A percentile compares a stretch with the other conserved stretches of the same genome.
Evolutionary conservation across 2,113 vertebrate species (phyloP).

Genomic region (Lagopus leucura): DNA sequence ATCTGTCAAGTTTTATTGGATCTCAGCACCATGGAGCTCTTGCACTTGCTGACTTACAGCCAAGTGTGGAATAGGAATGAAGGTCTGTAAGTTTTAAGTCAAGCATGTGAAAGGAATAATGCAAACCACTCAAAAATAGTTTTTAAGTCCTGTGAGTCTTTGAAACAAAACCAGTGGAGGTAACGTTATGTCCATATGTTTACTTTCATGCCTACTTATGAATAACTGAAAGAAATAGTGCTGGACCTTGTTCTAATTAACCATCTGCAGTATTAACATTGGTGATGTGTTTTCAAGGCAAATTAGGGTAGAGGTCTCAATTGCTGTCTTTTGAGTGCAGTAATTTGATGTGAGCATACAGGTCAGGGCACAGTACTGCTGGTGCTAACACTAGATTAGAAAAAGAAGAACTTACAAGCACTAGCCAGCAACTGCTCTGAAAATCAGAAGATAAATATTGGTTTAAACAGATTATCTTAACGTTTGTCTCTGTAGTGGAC

Average conservation of each 20-base stretch:
- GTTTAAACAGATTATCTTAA: background rate
- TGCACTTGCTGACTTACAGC: background rate
- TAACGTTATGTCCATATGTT: background rate
- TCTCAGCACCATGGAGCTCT: background rate
- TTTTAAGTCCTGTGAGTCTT: background rate
- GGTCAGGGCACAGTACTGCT: background rate
- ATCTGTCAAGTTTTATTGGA: background rate
- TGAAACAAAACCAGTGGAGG: background rate
- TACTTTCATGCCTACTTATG: no score
- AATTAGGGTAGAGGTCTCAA: background rate
- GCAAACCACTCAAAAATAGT: background rate
- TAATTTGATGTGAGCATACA: background rate
- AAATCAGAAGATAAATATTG: background rate
- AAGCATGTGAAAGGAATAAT: background rate
- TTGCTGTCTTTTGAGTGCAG: background rate
- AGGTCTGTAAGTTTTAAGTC: background rate
- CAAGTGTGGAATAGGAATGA: background rate
- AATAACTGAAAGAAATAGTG: background rate
- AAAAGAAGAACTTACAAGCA: background rate
- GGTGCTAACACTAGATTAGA: background rate
- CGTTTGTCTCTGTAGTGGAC: rapidly evolving
- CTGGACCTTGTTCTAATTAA: background rate
- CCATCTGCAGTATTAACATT: background rate
- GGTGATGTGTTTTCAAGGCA: background rate
- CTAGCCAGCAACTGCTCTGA: background rate